Evolutionary conservation across 1,140 invertebrate genomes (phyloP).

Genomic region (Drosophila obscura): DNA sequence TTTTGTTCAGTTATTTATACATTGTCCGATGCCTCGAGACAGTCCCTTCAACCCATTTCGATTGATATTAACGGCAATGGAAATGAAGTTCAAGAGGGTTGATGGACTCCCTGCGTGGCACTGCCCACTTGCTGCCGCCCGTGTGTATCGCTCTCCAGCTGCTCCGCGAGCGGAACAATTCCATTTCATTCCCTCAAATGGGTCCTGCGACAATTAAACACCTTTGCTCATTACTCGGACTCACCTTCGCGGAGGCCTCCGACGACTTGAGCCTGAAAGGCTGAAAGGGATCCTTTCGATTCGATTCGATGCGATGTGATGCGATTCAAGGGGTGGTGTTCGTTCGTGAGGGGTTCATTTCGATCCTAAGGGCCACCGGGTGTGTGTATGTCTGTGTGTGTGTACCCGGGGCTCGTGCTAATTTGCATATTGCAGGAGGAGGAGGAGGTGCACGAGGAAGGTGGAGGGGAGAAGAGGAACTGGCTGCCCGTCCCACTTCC

Average conservation of each 20-base stretch:
- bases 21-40: background rate
- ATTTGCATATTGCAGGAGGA: conserved; percentile 71
- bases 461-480: conserved; percentile 13
- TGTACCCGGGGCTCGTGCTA: conserved; percentile 51
- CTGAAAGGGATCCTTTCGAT: too few species aligned
- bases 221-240: conserved; percentile 66
- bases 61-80: conserved; percentile 2
- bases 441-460: conserved; percentile 20
- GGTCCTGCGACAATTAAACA: conserved; percentile 68
- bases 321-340: too few species aligned
- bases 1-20: too few species aligned
- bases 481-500: conserved; percentile 69
- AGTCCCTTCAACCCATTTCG: background rate
- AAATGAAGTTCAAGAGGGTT: conserved; percentile 1
- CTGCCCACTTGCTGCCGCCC: conserved; percentile 3
- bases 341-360: too few species aligned
- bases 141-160: conserved; percentile 17
- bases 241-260: background rate
- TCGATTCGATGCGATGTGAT: too few species aligned
- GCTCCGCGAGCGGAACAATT: conserved; percentile 2
- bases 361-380: conserved; percentile 15
- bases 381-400: conserved; percentile 21
- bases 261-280: too few species aligned
- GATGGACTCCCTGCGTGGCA: background rate
- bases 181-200: conserved; percentile 13